Percentiles rank a stretch among this genome's conserved stretches.
These are phyloP conservation scores for Trachymyrmex cornetzi DNA, from an alignment of 1,140 invertebrate species.

Conservation along the genomic window DNA sequence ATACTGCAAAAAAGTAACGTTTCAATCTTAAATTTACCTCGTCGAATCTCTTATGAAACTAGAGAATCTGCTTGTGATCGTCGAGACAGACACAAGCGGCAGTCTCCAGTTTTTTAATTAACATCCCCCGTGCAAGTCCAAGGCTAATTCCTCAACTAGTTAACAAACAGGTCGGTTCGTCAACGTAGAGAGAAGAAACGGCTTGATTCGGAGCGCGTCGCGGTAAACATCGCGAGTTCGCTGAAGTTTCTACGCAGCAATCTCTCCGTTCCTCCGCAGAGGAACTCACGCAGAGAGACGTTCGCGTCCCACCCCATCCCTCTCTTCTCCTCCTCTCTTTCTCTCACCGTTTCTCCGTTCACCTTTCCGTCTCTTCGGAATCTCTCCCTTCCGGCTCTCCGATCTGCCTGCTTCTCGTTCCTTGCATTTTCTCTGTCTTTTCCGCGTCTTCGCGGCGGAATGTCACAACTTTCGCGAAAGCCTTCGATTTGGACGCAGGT, in stretches of 20 bases:
- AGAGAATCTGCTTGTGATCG: background rate
- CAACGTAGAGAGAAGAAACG: constrained; percentile 13
- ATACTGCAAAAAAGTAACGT: background rate
- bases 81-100: background rate
- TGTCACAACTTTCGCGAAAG: constrained; percentile 76
- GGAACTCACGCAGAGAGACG: constrained; percentile 4
- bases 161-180: constrained; percentile 66
- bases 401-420: constrained; percentile 43
- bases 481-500: constrained; percentile 73
- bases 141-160: constrained; percentile 71
- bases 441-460: constrained; percentile 56
- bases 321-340: background rate
- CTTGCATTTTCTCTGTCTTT: constrained; percentile 59
- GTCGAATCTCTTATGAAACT: background rate
- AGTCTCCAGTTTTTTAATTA: constrained; percentile 77
- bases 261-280: constrained; percentile 35
- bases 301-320: constrained; percentile 11
- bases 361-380: constrained; percentile 6
- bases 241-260: constrained; percentile 65
- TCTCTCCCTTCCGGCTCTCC: background rate
- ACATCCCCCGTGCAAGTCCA: constrained; percentile 62
- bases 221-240: constrained; percentile 77
- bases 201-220: constrained; percentile 67
- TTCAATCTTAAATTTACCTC: background rate
- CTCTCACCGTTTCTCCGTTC: background rate